phyloP scores from a whole-genome alignment of 2,888 invertebrate species.

The Spodoptera exigua region DNA sequence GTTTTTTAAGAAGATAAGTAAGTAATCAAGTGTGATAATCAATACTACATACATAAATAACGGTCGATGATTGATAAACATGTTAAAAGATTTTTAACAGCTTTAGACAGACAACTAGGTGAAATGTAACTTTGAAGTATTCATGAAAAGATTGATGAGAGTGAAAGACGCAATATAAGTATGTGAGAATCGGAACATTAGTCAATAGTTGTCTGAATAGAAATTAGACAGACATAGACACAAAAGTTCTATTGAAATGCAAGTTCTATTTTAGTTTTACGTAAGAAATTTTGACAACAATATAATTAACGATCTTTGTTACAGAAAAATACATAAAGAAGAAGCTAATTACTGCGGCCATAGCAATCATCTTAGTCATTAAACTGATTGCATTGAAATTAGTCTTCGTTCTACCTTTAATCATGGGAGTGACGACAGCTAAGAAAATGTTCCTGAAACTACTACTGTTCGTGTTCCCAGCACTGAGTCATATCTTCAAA shows the following conservation, averaged over 20 bases:
- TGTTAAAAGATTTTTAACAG: too few relatives aligned
- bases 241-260: too few relatives aligned
- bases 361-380: constrained; percentile 93
- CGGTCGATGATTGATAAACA: too few relatives aligned
- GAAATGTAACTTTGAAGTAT: neutral
- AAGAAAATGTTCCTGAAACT: constrained; percentile 95
- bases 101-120: too few relatives aligned
- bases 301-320: constrained; percentile 61
- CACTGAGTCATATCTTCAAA: constrained; percentile 94
- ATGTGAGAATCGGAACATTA: too few relatives aligned
- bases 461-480: constrained; percentile 94
- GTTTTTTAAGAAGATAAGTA: constrained; percentile 92
- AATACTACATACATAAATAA: too few relatives aligned
- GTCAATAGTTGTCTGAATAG: too few relatives aligned
- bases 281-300: too few relatives aligned
- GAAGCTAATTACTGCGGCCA: constrained; percentile 92
- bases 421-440: constrained; percentile 94
- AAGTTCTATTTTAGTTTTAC: too few relatives aligned
- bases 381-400: constrained; percentile 94
- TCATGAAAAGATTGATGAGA: neutral
- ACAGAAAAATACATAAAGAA: constrained; percentile 94
- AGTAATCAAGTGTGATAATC: constrained; percentile 61
- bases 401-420: constrained; percentile 93
- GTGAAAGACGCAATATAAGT: too few relatives aligned
- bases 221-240: too few relatives aligned